Base-by-base conservation (phyloP, 1,140 invertebrate species). In the Caerostris darwini region DNA sequence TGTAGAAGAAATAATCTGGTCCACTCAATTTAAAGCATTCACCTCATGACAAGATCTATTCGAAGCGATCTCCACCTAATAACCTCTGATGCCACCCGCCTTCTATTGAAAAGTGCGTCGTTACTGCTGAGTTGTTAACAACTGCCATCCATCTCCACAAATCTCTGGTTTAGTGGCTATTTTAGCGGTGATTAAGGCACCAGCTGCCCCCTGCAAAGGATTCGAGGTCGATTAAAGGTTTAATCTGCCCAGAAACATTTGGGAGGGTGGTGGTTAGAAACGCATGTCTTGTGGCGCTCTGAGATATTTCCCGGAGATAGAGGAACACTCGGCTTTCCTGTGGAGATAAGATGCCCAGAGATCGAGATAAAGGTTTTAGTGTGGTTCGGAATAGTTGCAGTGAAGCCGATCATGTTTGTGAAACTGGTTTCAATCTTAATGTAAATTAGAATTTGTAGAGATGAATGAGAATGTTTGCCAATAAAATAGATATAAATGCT, bases 171-270 rank as follows among this genome's bases (percentile, higher is more conserved):
- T 87, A 87, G 85, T 34, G 85, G 59, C 53, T 64, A 64, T 53
- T 87, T 87, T 61, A 19, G 85, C 34, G 59, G 58, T 34, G 59
- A 87, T 87, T 87, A 59, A 57, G 58, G 85, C 10, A 50, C 53
- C 82, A 56, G 56, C 53, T 57, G 56, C 17, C 17, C 85, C 59
- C 12, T 34, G 19, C 7, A 61, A 50, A 14, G 57, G 85, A 50
- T 57, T 50, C 85, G 19, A 34, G 85, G 34, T 87, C 85, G 85
- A 87, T 87, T 87, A 56, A 87, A 64, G 85, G 19, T 87, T 87
- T 87, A 87, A 87, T 87, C 58, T 87, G 34, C 34, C 19, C 57
- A 10, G 61, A 19, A 85, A 87, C 82, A 58, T 58, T 58, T n/a
- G 17, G 82, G 50, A 50, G 71, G 14, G 10, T 7, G 3, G 71